A percentile compares a stretch with the other conserved stretches of the same genome.
phyloP scores from a whole-genome alignment of 2,797 vertebrate genomes.

The Hylomyscus alleni region DNA sequence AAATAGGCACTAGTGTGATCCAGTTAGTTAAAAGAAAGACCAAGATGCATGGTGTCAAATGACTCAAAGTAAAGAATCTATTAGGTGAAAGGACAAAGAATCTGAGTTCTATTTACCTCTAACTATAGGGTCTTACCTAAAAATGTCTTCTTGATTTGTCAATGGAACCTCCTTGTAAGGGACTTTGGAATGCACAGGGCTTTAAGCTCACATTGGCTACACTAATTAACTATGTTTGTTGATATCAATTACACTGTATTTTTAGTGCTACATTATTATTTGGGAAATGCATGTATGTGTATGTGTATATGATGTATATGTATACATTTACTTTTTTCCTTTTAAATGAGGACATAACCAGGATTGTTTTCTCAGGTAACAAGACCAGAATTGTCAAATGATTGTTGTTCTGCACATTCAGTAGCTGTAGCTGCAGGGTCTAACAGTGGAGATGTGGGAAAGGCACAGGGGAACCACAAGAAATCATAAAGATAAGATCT shows the following conservation, averaged over 20 bases:
- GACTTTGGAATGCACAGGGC: not conserved
- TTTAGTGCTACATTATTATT: not conserved
- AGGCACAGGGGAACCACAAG: not conserved
- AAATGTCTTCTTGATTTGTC: not conserved
- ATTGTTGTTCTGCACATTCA: not conserved
- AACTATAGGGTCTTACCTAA: not conserved
- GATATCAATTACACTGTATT: not conserved
- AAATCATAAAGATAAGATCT: not conserved
- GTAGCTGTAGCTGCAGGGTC: not conserved
- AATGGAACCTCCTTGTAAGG: not conserved
- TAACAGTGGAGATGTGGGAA: not conserved
- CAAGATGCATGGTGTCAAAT: not conserved
- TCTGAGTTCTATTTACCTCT: not conserved
- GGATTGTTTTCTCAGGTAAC: not conserved
- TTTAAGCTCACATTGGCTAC: not conserved
- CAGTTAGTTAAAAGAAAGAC: conserved; percentile 25
- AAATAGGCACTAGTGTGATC: not conserved
- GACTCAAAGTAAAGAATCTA: not conserved
- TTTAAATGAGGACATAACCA: not conserved
- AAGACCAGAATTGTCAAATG: not conserved
- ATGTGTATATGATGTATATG: not conserved
- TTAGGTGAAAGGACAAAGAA: not conserved
- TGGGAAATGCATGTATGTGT: not conserved
- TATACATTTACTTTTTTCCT: not conserved
- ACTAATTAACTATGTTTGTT: not conserved